Base-by-base conservation (phyloP, 2,888 invertebrate genomes). In the Sinelater perroti region DNA sequence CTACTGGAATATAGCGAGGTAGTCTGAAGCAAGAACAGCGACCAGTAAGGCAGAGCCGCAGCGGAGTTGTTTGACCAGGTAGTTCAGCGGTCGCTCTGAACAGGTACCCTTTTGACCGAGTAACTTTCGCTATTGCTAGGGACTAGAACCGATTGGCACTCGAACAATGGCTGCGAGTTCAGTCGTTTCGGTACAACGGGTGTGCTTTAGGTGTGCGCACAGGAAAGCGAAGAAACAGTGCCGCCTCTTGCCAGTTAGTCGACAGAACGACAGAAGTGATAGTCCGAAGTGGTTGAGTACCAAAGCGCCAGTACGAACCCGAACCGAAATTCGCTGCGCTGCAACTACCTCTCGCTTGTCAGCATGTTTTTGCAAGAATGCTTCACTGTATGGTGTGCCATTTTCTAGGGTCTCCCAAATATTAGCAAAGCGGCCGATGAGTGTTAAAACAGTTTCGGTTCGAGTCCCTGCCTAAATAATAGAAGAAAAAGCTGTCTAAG, bases 381-480 rank as follows among this genome's bases (percentile, higher is more conserved):
- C n/a, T n/a, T n/a, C n/a, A n/a, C n/a, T n/a, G n/a, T n/a, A n/a
- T n/a, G n/a, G n/a, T n/a, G 13, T n/a, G 10, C 26, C 7, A 35
- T 33, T 53, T 38, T 40, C 10, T 36, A 56, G 14, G 18, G 16
- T 50, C 28, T 49, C 30, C 40, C 38, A 44, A 49, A 44, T 31
- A 35, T 60, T 60, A 44, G 49, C 52, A 52, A 56, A 40, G 40
- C 52, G 56, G 42, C 46, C 44, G 52, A 45, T 50, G 24, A 52
- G 46, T 38, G 42, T 59, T 61, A 59, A 61, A 46, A 45, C 36
- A 67, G 64, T 73, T 77, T 78, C 77, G 78, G 78, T 78, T 77
- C 78, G 76, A 78, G 78, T 76, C 78, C 78, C 76, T 76, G 75
- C 75, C 76, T 76, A 75, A 73, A 73, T 70, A 74, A 72, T 74